Base-by-base conservation (phyloP, 2,113 vertebrate species). In the Lamprotornis superbus region DNA sequence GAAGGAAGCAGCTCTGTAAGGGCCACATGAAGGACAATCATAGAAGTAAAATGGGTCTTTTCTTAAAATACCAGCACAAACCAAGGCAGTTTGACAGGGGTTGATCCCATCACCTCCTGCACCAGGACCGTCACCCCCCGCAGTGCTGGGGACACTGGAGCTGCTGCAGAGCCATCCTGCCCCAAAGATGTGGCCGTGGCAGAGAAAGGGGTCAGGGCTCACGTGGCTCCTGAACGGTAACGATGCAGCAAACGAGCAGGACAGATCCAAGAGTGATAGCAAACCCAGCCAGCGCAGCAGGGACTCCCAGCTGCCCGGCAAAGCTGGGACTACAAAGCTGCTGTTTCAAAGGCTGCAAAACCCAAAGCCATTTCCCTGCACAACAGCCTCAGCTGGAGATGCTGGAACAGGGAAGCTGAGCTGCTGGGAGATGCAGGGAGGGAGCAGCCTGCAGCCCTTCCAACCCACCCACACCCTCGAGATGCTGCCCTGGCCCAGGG, bases 131-230 rank as follows among this genome's bases (percentile, higher is more conserved):
- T 37, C 70, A 46, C 74, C 9, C 55, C 21, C 5, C 0, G 0
- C 50, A 46, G 59, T 2, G 15, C 53, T 3, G 8, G 47, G 68
- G 49, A 52, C 4, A 0, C 86, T 30, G 84, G 60, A 46, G 87
- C 61, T 67, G 88, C 63, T 57, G 64, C 92, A 70, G 79, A 70
- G 49, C 12, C 74, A 27, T 9, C 88, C 92, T 76, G 90, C 82
- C 85, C 95, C 0, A 2, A 37, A 69, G 82, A 56, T 50, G 77
- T 4, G 10, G 44, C 93, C 4, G 1, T 33, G 81, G 52, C 0
- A 1, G 87, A 82, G 86, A 87, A 90, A 86, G 79, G 80, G 91
- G 86, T 73, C 91, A 81, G 86, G 10, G 55, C 96, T 87, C 93
- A 63, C 24, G 8, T 69, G 93, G 67, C 23, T 52, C 11, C 13